Base-by-base conservation (phyloP, 1,140 invertebrate species). In the Stenopsyche tienmushanensis region DNA sequence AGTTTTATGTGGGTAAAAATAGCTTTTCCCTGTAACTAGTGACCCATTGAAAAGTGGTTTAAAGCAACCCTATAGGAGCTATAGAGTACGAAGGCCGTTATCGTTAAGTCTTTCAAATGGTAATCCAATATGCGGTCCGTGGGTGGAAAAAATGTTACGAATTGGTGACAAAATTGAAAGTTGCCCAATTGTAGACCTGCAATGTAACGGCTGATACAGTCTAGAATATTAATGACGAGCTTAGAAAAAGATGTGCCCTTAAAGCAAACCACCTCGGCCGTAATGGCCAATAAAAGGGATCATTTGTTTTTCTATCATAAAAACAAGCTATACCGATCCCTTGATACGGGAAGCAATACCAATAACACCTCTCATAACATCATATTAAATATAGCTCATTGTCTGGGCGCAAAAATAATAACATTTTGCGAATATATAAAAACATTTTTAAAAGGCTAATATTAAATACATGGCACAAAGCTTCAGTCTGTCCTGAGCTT, bases 111-210 rank as follows among this genome's bases (percentile, higher is more conserved):
- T 34, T 34, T 34, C 29, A 34, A 34, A 34, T 34, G 29, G 29
- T 34, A 34, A 55, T 34, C 52, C 52, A 9, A 55, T 55, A 55
- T 34, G 21, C 10, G 21, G 47, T 50, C 5, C 10, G 7, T 3
- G 17, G 21, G 21, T 3, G 47, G 21, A 50, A 50, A 50, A 5
- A 3, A 18, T 20, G 47, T 1, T 49, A 49, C 47, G 47, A 49
- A 49, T 49, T 49, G 23, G 50, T 25, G 50, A 53, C 50, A 29
- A 53, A 53, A 53, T 53, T 53, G 50, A 53, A 53, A 53, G 10
- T 53, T 1, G 20, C 44, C 3, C 9, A 5, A 15, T 13, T 34
- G 5, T 13, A 13, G 29, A 5, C 29, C 29, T 34, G 5, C 13
- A 13, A 34, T 34, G 13, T 34, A 7, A 34, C 29, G 29, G 29